Evolutionary conservation across 2,888 invertebrate genomes (phyloP).

Genomic region (Tetragnatha montana): DNA sequence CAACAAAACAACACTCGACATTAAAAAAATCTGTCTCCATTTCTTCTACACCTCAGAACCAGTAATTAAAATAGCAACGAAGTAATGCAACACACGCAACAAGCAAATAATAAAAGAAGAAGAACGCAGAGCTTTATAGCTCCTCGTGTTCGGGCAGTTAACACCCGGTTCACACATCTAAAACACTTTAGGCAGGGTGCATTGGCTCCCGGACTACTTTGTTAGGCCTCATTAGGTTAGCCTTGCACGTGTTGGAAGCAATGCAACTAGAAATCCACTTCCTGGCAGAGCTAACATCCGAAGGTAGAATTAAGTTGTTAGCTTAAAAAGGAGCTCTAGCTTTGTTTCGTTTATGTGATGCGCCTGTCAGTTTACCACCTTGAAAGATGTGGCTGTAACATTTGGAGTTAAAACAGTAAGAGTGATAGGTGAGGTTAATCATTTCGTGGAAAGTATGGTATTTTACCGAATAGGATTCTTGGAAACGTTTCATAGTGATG

Average conservation of each 20-base stretch:
- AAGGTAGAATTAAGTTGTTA: slow-evolving; percentile 27
- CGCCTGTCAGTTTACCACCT: background rate
- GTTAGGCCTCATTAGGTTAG: slow-evolving; percentile 51
- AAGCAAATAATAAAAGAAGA: background rate
- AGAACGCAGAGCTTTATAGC: background rate
- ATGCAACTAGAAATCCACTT: slow-evolving; percentile 33
- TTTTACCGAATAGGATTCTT: too few species aligned
- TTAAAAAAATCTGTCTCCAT: too few species aligned
- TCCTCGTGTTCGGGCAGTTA: background rate
- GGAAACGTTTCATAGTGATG: too few species aligned
- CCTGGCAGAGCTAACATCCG: slow-evolving; percentile 22
- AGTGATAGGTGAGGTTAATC: too few species aligned
- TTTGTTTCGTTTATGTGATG: background rate
- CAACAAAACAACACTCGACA: too few species aligned
- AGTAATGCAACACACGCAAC: background rate
- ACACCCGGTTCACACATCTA: slow-evolving; percentile 25
- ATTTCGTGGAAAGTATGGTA: too few species aligned
- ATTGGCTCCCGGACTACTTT: slow-evolving; percentile 37
- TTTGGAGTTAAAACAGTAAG: background rate
- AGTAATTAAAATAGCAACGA: slow-evolving; percentile 9
- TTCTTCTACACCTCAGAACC: background rate
- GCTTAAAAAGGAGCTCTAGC: background rate
- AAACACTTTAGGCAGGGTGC: slow-evolving; percentile 8
- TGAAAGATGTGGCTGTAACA: background rate
- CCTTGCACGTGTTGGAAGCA: slow-evolving; percentile 47